Evolutionary conservation across 1,140 invertebrate genomes (phyloP), one percentile per base, ranked within the genome.

Genomic region (Protaetia brevitarsis): DNA sequence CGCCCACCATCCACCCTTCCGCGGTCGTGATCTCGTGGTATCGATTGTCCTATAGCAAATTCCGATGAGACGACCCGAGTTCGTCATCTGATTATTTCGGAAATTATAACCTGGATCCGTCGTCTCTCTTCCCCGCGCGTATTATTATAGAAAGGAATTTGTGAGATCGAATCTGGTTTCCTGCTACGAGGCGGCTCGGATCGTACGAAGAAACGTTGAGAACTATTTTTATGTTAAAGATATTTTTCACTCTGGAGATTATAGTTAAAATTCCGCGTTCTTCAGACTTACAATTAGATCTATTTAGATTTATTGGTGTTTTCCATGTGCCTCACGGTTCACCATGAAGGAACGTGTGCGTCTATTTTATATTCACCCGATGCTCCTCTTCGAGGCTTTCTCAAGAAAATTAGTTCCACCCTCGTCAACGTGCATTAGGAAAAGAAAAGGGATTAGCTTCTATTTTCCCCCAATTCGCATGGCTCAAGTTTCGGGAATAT

Each of bases 11-110:
- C 23, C 41, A 45, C 41, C 16, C 41, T 45, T 45, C 13, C 41
- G 3, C 41, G 71, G 72, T 19, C 13, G 41, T 19, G 41, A 45
- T 45, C 16, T 45, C 13, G 41, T 45, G 13, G 13, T 45, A 45
- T 45, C 41, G 41, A 45, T 45, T 45, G 41, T 4, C 41, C 41
- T 13, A 45, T 21, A 45, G 41, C 41, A 8, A 45, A 45, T 45
- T 45, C 41, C 41, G 13, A 19, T 45, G 41, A 45, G 19, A 13
- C 34, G 1, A 10, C 3, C 3, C n/a, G 23, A 2, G 41, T 37
- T 37, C 36, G 16, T 37, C 36, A 37, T 37, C 13, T 19, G 13
- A 45, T 45, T 45, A 16, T 23, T 45, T 45, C 41, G 41, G 13
- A 16, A 45, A 45, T 45, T 45, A 45, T 21, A 45, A 13, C 41